Base-by-base conservation (phyloP, 2,113 vertebrate genomes). In the Psittacus erithacus region DNA sequence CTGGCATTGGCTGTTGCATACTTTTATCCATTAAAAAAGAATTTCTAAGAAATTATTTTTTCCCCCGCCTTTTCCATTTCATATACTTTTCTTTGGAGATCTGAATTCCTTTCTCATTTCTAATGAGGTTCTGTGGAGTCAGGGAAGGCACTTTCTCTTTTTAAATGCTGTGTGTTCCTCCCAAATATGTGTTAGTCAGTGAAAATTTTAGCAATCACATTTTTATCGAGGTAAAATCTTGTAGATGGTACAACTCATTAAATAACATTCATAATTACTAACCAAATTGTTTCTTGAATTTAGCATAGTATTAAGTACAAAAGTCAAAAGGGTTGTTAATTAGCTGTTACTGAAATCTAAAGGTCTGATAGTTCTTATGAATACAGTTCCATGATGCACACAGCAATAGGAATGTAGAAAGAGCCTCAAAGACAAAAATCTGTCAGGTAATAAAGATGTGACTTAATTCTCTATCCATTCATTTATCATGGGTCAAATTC, bases 241-340 rank as follows among this genome's bases (percentile, higher is more conserved):
- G n/a, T 39, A 91, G 53, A 65, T 74, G 38, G 28, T 83, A 91
- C 57, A 80, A 63, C 25, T 90, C 52, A 67, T 88, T 70, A 69
- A 97, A 93, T 63, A 92, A 75, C 86, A 88, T 57, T 92, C 70
- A 53, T 71, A 93, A 94, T 94, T 80, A 91, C 47, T 69, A 85
- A 52, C 69, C 49, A 88, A 85, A 87, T 92, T 65, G 94, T 96
- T 95, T 96, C 44, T 76, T 74, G 73, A 95, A 83, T 91, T 94
- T 12, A 39, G 49, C n/a, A 60, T 16, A 38, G 14, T 50, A 57
- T 69, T 93, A 95, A 29, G 59, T 92, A 68, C 35, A 74, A 97
- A 91, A 95, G 84, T 75, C 88, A 96, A 83, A 86, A 88, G 85
- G 47, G 60, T 88, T 96, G 82, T 92, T 96, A 97, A 92, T 89